A percentile compares a stretch with the other conserved stretches of the same genome.
Evolutionary conservation across 2,113 vertebrate genomes (phyloP).

Genomic region (Ptilonorhynchus violaceus): DNA sequence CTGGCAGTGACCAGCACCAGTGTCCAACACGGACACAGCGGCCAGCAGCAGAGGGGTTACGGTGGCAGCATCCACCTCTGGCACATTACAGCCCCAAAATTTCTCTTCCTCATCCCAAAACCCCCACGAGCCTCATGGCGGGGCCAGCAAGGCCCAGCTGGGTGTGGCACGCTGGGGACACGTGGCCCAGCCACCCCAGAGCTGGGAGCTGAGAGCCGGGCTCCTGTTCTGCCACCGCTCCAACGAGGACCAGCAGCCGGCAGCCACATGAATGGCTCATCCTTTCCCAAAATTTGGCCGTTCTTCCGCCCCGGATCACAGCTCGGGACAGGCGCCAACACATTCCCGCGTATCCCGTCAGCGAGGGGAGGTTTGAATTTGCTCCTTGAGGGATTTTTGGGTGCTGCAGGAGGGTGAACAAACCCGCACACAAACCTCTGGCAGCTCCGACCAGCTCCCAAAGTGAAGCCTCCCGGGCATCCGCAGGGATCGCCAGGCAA

Average conservation of each 20-base stretch:
- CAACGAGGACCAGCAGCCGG: accelerated
- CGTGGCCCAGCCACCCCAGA: accelerated
- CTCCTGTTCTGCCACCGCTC: accelerated
- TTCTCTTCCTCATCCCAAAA: background rate
- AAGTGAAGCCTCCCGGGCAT: accelerated
- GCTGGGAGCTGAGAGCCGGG: background rate
- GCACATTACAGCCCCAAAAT: accelerated
- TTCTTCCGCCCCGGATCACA: accelerated
- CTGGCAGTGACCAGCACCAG: accelerated
- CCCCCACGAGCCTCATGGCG: accelerated
- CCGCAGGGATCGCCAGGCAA: accelerated
- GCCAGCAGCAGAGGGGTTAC: background rate
- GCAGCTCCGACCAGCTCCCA: background rate
- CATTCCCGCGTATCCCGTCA: accelerated
- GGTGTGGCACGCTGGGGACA: accelerated
- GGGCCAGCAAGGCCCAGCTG: accelerated
- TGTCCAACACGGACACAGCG: accelerated
- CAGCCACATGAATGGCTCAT: background rate
- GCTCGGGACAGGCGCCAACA: accelerated
- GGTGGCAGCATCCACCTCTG: background rate
- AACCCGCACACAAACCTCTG: accelerated
- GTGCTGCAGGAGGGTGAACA: background rate
- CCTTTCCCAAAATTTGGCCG: accelerated
- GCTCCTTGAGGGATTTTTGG: background rate
- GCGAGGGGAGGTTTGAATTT: accelerated